Evolutionary conservation across 1,140 invertebrate species (phyloP), one percentile per base, ranked within the genome.

Genomic region (Euwallacea fornicatus): DNA sequence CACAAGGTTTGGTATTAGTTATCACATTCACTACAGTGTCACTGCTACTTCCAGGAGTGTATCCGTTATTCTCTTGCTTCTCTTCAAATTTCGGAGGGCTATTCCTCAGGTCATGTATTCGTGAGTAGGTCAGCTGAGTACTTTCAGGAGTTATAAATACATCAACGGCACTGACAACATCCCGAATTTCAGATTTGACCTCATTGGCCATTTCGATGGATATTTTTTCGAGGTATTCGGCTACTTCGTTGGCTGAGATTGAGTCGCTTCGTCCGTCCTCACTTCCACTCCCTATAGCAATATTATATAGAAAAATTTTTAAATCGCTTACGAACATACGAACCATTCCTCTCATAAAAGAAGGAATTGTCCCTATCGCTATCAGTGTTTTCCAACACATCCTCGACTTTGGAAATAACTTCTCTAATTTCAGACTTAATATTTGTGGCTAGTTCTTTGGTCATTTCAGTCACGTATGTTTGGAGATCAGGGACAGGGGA

Each of bases 401-500:
- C 90, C 71, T 91, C 89, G 0, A 93, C 91, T 79, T 88, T 88
- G 0, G 88, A 90, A 63, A 92, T 92, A 0, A 93, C 90, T 81
- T 89, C 90, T 2, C 91, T 82, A 21, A 93, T 90, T 84, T 92
- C 91, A 4, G 90, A 92, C 79, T 92, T 93, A 7, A 93, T 90
- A 81, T 92, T 91, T 7, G 89, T 91, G 0, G 90, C 90, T 56
- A 92, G 81, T 82, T 92, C 90, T 82, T 88, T 89, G 0, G 90
- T 91, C 74, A 90, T 87, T 80, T 90, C 90, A 75, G 90, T 89
- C 0, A 92, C 86, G 72, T 91, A 91, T 13, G 89, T 89, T 65
- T 89, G 85, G 7, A 91, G 77, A 80, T 90, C 88, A 73, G 89
- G 88, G 13, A 86, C 82, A 0, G 89, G 88, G 0, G 89, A 89